phyloP scores from a whole-genome alignment of 53 echinoderm and acorn worm genomes.

The Mesocentrotus franciscanus region DNA sequence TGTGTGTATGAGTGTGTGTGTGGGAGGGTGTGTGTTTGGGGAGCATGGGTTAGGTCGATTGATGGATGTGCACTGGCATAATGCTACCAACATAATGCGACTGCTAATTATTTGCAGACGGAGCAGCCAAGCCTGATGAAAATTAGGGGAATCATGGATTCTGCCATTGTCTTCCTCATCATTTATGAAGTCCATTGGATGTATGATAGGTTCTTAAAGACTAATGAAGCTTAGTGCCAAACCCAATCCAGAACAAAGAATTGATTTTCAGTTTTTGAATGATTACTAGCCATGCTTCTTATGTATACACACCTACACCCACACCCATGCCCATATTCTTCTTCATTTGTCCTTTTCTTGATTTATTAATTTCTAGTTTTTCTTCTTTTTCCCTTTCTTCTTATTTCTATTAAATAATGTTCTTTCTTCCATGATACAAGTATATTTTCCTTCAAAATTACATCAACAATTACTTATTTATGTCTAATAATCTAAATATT shows the following conservation, averaged over 20 bases:
- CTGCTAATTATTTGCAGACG: constrained; percentile 60
- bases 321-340: neutral
- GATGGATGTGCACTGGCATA: constrained; percentile 44
- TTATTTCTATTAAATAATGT: neutral
- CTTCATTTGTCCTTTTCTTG: neutral
- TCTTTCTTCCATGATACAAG: too few relatives aligned
- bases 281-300: neutral
- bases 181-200: neutral
- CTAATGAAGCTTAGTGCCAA: constrained; percentile 22
- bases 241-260: neutral
- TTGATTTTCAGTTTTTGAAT: constrained; percentile 8
- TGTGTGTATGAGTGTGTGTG: constrained; percentile 61
- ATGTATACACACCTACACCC: neutral
- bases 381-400: too few relatives aligned
- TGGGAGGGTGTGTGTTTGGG: constrained; percentile 60
- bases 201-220: constrained; percentile 27
- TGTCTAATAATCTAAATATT: neutral
- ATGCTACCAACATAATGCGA: constrained; percentile 48
- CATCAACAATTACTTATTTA: neutral
- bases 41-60: constrained; percentile 41
- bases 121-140: constrained; percentile 49
- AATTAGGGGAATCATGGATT: constrained; percentile 42
- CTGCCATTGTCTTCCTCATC: constrained; percentile 33
- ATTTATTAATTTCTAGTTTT: neutral
- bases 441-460: too few relatives aligned